Percentiles rank a stretch among this genome's conserved stretches.
Evolutionary conservation across 2,888 invertebrate species (phyloP).

Genomic region (Papilio demoleus): DNA sequence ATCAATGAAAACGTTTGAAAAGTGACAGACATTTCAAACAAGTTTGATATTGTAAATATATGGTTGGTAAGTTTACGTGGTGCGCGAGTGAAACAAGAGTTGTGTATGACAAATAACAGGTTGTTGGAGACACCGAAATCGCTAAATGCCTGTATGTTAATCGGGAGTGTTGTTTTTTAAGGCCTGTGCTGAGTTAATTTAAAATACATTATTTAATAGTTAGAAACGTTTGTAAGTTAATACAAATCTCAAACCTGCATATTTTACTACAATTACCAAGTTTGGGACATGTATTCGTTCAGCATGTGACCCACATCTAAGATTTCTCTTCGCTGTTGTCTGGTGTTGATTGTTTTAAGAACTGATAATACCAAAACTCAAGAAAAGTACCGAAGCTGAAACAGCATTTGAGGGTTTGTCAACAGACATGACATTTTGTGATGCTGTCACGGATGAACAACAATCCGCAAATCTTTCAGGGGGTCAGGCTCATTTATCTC

Average conservation of each 20-base stretch:
- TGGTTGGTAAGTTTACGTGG: conserved; percentile 67
- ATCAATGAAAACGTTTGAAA: conserved; percentile 51
- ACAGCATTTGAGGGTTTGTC: conserved; percentile 45
- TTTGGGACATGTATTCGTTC: conserved; percentile 70
- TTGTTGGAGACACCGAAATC: conserved; percentile 81
- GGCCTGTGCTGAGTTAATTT: conserved; percentile 49
- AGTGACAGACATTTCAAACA: conserved; percentile 57
- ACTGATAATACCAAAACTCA: conserved; percentile 45
- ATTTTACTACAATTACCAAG: conserved; percentile 47
- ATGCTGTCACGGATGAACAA: conserved; percentile 74
- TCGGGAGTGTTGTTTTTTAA: conserved; percentile 63
- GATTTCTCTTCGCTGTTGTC: conserved; percentile 79
- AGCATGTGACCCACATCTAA: conserved; percentile 83
- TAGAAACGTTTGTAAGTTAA: conserved; percentile 35
- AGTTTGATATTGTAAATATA: conserved; percentile 54
- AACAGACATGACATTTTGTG: conserved; percentile 59
- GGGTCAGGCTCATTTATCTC: conserved; percentile 58
- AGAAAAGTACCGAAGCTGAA: conserved; percentile 42
- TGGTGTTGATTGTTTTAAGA: conserved; percentile 54
- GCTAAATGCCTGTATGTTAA: conserved; percentile 67
- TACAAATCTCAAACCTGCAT: conserved; percentile 44
- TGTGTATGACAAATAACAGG: conserved; percentile 82
- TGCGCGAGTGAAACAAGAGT: conserved; percentile 66
- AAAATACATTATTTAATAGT: conserved; percentile 42
- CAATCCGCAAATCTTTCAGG: conserved; percentile 68